Base-by-base conservation (phyloP, 2,797 vertebrate species). In the Staurois parvus region DNA sequence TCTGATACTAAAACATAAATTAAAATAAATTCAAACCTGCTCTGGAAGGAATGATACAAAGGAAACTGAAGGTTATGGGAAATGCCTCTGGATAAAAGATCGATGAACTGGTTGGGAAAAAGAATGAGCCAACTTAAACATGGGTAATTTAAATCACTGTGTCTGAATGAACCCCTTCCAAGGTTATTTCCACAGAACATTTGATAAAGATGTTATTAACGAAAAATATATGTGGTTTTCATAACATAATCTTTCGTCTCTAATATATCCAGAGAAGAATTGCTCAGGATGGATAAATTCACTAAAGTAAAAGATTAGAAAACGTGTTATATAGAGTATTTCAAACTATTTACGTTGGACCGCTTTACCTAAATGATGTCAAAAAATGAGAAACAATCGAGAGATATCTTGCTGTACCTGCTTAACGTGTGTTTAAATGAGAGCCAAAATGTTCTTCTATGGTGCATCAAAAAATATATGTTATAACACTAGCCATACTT, bases 51-150 rank as follows among this genome's bases (percentile, higher is more conserved):
- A 87, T 83, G 75, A 83, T 73, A 87, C 75, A 87, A 78, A 83
- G 85, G 85, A 87, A 87, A 83, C 73, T 70, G 75, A 76, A 87
- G 80, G 85, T 87, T 87, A 87, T 87, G 85, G 85, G 85, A 87
- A 87, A 87, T 83, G 80, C 80, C 85, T 87, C 69, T 83, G 78
- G 72, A 76, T 81, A 69, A 79, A 85, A 78, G 85, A 87, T 87
- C 75, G 80, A 87, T 87, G 75, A 79, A 83, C 85, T 87, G 80
- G 85, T 83, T 83, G 79, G 85, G 85, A 87, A 87, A 79, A 40
- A 72, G 79, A 2, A 62, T 21, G 52, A 89, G 40, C 29, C 73
- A 72, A 37, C 86, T 77, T 81, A 77, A 52, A 86, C n/a, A 83
- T 52, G 48, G 79, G 42, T 76, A 67, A 87, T 82, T 87, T 85